These are phyloP conservation scores for Rhagoletis pomonella DNA, from an alignment of 1,140 invertebrate genomes.

Conservation along the genomic window DNA sequence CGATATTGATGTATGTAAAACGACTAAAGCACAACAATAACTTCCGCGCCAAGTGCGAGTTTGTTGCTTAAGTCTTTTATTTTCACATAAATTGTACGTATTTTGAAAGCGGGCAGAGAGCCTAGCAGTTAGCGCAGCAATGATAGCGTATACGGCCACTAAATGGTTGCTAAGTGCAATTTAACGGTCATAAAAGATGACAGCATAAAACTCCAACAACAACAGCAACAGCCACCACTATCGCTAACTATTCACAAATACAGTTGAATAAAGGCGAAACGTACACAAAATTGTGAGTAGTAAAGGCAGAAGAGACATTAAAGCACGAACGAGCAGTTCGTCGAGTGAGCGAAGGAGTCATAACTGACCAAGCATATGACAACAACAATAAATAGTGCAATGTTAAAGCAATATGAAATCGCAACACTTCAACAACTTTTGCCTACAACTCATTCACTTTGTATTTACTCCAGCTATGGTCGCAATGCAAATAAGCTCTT, in stretches of 20 bases:
- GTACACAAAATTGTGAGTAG: constrained; percentile 30
- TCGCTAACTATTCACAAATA: neutral
- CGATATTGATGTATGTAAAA: neutral
- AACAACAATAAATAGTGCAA: constrained; percentile 30
- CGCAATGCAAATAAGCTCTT: neutral
- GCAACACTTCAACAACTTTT: neutral
- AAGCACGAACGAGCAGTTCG: neutral
- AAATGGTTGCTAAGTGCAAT: constrained; percentile 49
- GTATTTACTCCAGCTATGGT: too few relatives aligned
- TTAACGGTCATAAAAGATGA: constrained; percentile 38
- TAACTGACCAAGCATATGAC: constrained; percentile 4
- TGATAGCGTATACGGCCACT: constrained; percentile 37
- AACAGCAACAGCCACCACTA: neutral
- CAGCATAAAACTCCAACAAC: constrained; percentile 13
- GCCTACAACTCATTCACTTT: neutral
- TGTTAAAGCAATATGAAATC: neutral
- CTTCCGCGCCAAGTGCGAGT: neutral
- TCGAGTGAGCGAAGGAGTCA: constrained; percentile 15
- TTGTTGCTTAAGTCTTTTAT: constrained; percentile 25
- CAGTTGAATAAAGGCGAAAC: neutral
- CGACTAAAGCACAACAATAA: neutral
- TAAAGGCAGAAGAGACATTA: neutral
- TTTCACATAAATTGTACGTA: constrained; percentile 19
- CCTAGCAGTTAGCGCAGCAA: neutral
- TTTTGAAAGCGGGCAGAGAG: neutral